Percentiles rank a stretch among this genome's conserved stretches.
Evolutionary conservation across 37 sponge, comb jelly and placozoan genomes (phyloP).

Genomic region (Hormiphora californensis): DNA sequence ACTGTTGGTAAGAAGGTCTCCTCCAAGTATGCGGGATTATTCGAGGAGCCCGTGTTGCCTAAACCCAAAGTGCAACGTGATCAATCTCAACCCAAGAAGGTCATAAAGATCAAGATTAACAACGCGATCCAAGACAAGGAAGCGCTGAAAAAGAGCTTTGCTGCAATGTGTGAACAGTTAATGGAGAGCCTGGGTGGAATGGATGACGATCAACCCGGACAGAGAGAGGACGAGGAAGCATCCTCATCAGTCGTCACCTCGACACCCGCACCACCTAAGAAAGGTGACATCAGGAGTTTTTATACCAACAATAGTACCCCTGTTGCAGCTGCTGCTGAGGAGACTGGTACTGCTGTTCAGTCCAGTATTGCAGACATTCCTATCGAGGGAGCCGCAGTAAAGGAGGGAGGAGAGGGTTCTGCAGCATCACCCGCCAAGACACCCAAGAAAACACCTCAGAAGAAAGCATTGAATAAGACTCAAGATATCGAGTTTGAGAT

Average conservation of each 20-base stretch:
- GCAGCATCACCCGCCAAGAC: background rate
- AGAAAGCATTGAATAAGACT: background rate
- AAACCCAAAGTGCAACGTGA: background rate
- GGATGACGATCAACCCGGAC: no score
- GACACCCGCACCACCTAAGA: no score
- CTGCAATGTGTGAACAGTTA: constrained; percentile 26
- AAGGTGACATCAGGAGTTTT: no score
- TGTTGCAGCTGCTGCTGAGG: no score
- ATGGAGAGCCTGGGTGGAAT: background rate
- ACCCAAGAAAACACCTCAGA: background rate
- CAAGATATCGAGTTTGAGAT: background rate
- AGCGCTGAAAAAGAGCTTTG: constrained; percentile 5
- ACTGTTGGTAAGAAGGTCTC: background rate
- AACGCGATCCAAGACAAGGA: background rate
- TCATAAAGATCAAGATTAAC: constrained; percentile 20
- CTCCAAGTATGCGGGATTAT: background rate
- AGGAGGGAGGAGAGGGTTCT: background rate
- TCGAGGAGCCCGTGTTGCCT: constrained; percentile 16
- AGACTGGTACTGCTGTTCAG: no score
- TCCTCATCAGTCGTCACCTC: background rate
- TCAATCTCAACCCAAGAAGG: background rate
- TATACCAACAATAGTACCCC: no score
- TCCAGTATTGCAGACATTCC: no score
- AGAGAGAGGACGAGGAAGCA: no score
- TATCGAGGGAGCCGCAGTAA: background rate